These are phyloP conservation scores for Pagetopsis macropterus DNA, from an alignment of 2,797 vertebrate species.

Conservation along the genomic window DNA sequence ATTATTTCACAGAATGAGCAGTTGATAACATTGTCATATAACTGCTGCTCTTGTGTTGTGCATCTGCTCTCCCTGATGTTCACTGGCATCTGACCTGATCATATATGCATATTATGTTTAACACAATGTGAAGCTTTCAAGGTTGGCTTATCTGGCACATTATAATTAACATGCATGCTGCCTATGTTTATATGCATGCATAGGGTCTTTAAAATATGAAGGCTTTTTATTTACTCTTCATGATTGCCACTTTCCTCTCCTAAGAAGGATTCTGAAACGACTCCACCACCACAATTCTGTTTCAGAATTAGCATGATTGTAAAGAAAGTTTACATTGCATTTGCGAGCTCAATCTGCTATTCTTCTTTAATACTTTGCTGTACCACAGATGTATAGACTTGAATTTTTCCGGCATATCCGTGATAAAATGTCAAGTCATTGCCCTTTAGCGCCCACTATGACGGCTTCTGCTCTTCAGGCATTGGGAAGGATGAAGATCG, in stretches of 20 bases:
- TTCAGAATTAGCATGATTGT: constrained; percentile 13
- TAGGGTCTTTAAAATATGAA: not conserved
- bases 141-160: constrained; percentile 21
- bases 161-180: constrained; percentile 9
- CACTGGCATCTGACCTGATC: constrained; percentile 51
- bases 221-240: not conserved
- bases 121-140: constrained; percentile 32
- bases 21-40: constrained; percentile 47
- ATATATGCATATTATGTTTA: constrained; percentile 22
- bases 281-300: not conserved
- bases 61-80: constrained; percentile 65
- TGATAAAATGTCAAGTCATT: constrained; percentile 56
- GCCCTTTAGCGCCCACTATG: constrained; percentile 45
- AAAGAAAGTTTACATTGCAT: constrained; percentile 10
- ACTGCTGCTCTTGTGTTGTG: constrained; percentile 46
- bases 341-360: not conserved
- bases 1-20: constrained; percentile 51
- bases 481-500: constrained; percentile 67
- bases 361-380: constrained; percentile 5
- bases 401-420: constrained; percentile 50
- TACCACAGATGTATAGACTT: constrained; percentile 47
- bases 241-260: not conserved
- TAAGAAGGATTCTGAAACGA: not conserved
- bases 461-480: constrained; percentile 55
- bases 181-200: not conserved